Evolutionary conservation across 2,888 invertebrate species (phyloP), one percentile per base, ranked within the genome.

Genomic region (Suillia variegata): DNA sequence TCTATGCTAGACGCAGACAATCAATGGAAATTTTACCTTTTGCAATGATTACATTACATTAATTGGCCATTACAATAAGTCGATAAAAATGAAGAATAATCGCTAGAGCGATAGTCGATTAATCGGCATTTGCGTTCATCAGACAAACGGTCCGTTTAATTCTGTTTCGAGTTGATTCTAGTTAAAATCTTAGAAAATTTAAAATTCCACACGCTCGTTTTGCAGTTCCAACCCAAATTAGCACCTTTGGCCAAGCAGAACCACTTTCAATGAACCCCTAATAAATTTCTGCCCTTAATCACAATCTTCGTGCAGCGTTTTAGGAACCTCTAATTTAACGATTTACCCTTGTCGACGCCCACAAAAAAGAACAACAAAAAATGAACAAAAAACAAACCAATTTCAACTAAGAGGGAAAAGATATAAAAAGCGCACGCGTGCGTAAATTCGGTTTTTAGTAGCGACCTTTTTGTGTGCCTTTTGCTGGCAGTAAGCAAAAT

Each of bases 291-390:
- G 8, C 38, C 54, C 52, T 47, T 58, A 54, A 52, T 18, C 21
- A 42, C 49, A 54, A 26, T 5, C 17, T 13, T n/a, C n/a, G 38
- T 13, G 18, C 5, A 45, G 18, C 45, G 45, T 38, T 49, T 59
- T 13, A 33, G 34, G 24, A 63, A 63, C 63, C 61, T 42, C 58
- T 61, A 63, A 63, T 63, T 63, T 61, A 58, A 55, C 56, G 54
- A 58, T 63, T 63, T 61, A 54, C 50, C 21, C 49, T 54, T 38
- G 47, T n/a, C 34, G 63, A 67, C 68, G 68, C 68, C 68, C 61
- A 67, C 67, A 63, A 45, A 50, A 38, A 22, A 22, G 56, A 33
- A 24, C 54, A 48, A 10, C 20, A 17, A 17, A 18, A 15, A 2
- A 51, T n/a, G n/a, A 18, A 20, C 12, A 22, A 22, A 52, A 2